phyloP scores from a whole-genome alignment of 2,113 vertebrate genomes.

The Theropithecus gelada region DNA sequence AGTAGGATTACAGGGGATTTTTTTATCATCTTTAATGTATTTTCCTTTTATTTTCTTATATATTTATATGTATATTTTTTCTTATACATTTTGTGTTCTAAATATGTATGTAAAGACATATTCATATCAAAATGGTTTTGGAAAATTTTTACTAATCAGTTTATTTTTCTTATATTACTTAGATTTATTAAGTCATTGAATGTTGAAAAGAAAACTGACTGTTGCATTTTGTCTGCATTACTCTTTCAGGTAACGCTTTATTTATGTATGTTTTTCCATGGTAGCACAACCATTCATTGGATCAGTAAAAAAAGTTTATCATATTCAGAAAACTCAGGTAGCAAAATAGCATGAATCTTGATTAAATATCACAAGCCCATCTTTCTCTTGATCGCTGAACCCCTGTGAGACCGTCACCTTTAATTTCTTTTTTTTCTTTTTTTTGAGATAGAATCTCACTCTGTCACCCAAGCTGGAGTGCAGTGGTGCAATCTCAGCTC shows the following conservation, averaged over 20 bases:
- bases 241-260: slow-evolving; percentile 93
- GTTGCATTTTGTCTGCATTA: slow-evolving; percentile 91
- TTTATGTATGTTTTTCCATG: background rate
- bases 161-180: slow-evolving; percentile 48
- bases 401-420: background rate
- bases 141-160: background rate
- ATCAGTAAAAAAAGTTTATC: background rate
- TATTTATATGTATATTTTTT: background rate
- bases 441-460: too few relatives aligned
- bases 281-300: background rate
- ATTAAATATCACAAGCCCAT: background rate
- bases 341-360: background rate
- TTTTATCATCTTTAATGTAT: background rate
- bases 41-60: background rate
- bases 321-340: background rate
- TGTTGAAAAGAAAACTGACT: slow-evolving; percentile 86
- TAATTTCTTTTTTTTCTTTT: background rate
- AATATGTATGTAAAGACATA: background rate
- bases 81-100: background rate
- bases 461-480: too few relatives aligned
- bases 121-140: slow-evolving; percentile 11
- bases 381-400: background rate
- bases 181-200: slow-evolving; percentile 89
- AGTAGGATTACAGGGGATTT: background rate
- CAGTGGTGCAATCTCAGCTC: too few relatives aligned